Conservation (phyloP, 2,888 invertebrate species). For the Phyto melanocephala region DNA sequence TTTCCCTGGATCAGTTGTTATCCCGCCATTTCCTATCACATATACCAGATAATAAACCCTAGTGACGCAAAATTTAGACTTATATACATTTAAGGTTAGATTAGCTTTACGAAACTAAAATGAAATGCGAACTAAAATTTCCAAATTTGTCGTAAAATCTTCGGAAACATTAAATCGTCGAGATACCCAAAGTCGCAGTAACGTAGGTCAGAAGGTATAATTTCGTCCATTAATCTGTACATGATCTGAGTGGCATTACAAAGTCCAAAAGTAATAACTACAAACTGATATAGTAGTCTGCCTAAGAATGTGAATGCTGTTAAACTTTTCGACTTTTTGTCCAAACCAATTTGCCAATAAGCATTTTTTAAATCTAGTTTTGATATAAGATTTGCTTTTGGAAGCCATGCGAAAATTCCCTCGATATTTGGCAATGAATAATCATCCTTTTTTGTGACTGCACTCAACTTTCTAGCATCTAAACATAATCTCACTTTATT, state of each 20-base stretch:
- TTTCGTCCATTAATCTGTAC: too few relatives aligned
- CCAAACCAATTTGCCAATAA: conserved; percentile 50
- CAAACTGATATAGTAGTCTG: conserved; percentile 60
- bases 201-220: too few relatives aligned
- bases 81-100: background rate
- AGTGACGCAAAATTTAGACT: background rate
- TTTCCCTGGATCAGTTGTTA: background rate
- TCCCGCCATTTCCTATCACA: too few relatives aligned
- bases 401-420: background rate
- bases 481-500: conserved; percentile 15
- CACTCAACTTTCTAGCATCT: conserved; percentile 25
- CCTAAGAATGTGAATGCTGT: conserved; percentile 61
- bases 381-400: too few relatives aligned
- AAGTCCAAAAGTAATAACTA: conserved; percentile 26
- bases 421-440: conserved; percentile 46
- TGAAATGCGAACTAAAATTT: too few relatives aligned
- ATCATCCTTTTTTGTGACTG: conserved; percentile 29
- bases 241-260: background rate
- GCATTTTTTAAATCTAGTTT: too few relatives aligned
- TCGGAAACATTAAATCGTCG: too few relatives aligned
- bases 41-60: background rate
- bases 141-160: too few relatives aligned
- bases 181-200: too few relatives aligned
- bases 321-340: conserved; percentile 26
- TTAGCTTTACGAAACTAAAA: background rate